These are phyloP conservation scores for Percopsis transmontana DNA, from an alignment of 2,113 vertebrate genomes.

Conservation along the genomic window DNA sequence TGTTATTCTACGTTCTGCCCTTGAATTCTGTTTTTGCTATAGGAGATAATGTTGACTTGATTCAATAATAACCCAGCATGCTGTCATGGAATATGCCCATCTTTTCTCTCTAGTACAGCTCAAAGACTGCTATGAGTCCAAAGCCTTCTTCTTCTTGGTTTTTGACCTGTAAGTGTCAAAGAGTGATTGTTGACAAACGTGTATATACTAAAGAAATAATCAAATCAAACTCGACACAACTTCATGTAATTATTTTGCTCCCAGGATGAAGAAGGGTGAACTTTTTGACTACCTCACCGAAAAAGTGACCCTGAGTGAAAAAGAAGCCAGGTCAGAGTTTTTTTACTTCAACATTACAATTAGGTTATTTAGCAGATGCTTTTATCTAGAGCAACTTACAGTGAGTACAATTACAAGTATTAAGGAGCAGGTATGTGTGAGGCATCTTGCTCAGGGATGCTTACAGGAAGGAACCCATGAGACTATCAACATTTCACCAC, in stretches of 20 bases:
- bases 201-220: not conserved
- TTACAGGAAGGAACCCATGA: too few relatives aligned
- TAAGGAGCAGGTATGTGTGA: not conserved
- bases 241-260: not conserved
- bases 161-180: constrained; percentile 95
- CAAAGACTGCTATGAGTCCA: constrained; percentile 93
- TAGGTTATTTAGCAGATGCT: too few relatives aligned
- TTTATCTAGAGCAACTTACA: too few relatives aligned
- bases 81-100: constrained; percentile 2
- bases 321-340: constrained; percentile 88
- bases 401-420: too few relatives aligned
- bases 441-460: too few relatives aligned
- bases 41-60: not conserved
- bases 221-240: too few relatives aligned
- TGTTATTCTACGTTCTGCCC: too few relatives aligned
- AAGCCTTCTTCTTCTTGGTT: constrained; percentile 95
- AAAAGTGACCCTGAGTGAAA: constrained; percentile 94
- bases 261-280: constrained; percentile 95
- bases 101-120: constrained; percentile 87
- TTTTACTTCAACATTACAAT: not conserved
- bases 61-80: not conserved
- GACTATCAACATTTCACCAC: not conserved
- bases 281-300: constrained; percentile 98
- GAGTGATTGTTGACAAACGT: not conserved
- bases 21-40: too few relatives aligned